phyloP scores from a whole-genome alignment of 2,113 vertebrate genomes.

The Archilochus colubris region DNA sequence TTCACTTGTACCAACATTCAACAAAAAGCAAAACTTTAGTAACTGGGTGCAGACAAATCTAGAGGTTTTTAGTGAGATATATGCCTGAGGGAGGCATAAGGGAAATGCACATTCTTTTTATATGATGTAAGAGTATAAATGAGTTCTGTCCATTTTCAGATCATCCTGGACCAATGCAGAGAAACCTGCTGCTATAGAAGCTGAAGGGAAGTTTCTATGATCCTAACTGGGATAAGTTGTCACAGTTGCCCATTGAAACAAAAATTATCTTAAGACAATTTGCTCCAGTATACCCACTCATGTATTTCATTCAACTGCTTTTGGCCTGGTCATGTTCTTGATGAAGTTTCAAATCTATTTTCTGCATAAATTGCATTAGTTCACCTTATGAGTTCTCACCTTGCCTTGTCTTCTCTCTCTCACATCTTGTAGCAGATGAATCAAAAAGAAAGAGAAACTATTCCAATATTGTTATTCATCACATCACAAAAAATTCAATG shows the following conservation, averaged over 20 bases:
- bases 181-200: background rate
- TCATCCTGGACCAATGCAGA: background rate
- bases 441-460: background rate
- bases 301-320: background rate
- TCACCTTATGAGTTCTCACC: background rate
- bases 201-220: background rate
- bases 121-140: background rate
- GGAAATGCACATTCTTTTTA: background rate
- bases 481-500: background rate
- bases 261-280: background rate
- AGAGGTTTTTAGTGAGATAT: background rate
- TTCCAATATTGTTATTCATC: background rate
- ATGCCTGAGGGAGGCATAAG: background rate
- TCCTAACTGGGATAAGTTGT: background rate
- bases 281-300: background rate
- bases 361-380: background rate
- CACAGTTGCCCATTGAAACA: background rate
- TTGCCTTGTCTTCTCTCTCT: background rate
- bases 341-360: background rate
- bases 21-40: background rate
- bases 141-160: background rate
- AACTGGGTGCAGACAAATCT: background rate
- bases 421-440: background rate
- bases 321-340: background rate
- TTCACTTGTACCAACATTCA: background rate